Evolutionary conservation across 2,888 invertebrate genomes (phyloP).

Genomic region (Hydrotaea diabolus): DNA sequence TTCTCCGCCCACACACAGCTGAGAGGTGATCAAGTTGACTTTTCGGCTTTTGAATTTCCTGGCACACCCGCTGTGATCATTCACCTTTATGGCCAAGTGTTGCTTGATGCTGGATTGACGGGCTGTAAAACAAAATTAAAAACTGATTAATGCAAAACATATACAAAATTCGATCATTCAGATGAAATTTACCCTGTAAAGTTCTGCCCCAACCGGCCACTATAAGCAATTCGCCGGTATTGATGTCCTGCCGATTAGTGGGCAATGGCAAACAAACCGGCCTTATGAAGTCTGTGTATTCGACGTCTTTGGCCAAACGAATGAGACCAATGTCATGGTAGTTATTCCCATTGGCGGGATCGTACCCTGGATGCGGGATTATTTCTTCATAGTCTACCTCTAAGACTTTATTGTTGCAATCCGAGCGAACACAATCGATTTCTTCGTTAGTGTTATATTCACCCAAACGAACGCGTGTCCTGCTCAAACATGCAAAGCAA

Average conservation of each 20-base stretch:
- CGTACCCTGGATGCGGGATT: slow-evolving; percentile 85
- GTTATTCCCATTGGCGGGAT: slow-evolving; percentile 82
- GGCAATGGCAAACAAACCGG: slow-evolving; percentile 84
- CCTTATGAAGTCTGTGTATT: slow-evolving; percentile 82
- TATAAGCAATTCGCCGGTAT: slow-evolving; percentile 79
- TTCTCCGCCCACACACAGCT: slow-evolving; percentile 80
- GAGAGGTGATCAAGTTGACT: slow-evolving; percentile 71
- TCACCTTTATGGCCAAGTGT: slow-evolving; percentile 81
- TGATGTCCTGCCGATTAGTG: slow-evolving; percentile 75
- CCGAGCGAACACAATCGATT: slow-evolving; percentile 80
- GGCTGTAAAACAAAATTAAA: slow-evolving; percentile 68
- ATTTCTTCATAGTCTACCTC: slow-evolving; percentile 84
- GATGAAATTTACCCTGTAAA: slow-evolving; percentile 75
- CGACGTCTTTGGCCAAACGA: slow-evolving; percentile 83
- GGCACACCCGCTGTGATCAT: slow-evolving; percentile 81
- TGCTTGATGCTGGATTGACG: slow-evolving; percentile 76
- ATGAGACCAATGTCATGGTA: slow-evolving; percentile 88
- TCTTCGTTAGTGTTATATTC: slow-evolving; percentile 77
- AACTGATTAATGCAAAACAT: neutral
- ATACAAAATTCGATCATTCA: neutral
- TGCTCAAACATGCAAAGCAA: slow-evolving; percentile 47
- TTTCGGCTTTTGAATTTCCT: slow-evolving; percentile 73
- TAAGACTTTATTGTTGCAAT: slow-evolving; percentile 84
- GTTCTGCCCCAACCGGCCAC: slow-evolving; percentile 86
- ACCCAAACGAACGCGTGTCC: slow-evolving; percentile 77